Evolutionary conservation across 2,113 vertebrate genomes (phyloP).

Genomic region (Tachuris rubrigastra): DNA sequence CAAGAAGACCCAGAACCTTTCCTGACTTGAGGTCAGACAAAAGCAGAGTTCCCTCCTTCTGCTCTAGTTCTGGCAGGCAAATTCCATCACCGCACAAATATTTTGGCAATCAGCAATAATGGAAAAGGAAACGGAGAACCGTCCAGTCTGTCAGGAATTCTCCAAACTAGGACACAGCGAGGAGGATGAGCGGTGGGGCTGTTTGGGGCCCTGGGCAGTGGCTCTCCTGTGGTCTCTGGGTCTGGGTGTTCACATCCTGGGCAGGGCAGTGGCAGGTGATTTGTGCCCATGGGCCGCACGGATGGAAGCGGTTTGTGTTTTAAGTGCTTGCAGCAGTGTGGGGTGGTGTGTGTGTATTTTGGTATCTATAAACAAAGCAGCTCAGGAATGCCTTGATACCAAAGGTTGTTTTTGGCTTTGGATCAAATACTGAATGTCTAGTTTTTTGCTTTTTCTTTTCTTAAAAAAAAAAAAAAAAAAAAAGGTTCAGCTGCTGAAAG

Average conservation of each 20-base stretch:
- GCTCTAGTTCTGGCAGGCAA: constrained; percentile 60
- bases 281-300: neutral
- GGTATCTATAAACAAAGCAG: constrained; percentile 70
- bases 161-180: neutral
- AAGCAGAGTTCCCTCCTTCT: constrained; percentile 54
- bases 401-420: constrained; percentile 62
- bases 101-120: constrained; percentile 49
- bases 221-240: neutral
- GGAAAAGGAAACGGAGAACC: constrained; percentile 43
- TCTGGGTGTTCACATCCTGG: neutral
- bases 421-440: constrained; percentile 35
- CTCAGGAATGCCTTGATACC: constrained; percentile 67
- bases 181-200: neutral
- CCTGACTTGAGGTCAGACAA: constrained; percentile 23
- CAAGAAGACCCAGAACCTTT: constrained; percentile 43
- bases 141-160: neutral
- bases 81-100: constrained; percentile 64
- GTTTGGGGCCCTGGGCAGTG: neutral
- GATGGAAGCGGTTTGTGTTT: constrained; percentile 14
- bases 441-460: neutral
- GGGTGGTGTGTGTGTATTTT: constrained; percentile 53
- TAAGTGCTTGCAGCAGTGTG: constrained; percentile 42
- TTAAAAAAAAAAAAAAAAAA: neutral
- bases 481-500: neutral
- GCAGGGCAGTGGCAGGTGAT: neutral